These are phyloP conservation scores for Syrphus vitripennis DNA, from an alignment of 2,888 invertebrate species.

Conservation along the genomic window DNA sequence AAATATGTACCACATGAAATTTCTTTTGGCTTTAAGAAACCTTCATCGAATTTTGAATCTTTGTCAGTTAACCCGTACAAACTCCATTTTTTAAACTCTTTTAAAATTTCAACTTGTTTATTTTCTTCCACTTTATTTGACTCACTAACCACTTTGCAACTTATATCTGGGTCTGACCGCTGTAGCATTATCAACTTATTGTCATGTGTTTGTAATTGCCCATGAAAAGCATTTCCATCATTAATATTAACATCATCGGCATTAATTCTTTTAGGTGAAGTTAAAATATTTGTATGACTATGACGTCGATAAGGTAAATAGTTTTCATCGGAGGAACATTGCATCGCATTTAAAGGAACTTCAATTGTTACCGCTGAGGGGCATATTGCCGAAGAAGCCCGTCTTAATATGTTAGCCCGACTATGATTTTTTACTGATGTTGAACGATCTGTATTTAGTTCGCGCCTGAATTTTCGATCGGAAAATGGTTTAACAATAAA, in stretches of 20 bases:
- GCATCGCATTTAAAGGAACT: conserved; percentile 76
- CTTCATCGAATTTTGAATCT: conserved; percentile 73
- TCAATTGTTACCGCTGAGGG: conserved; percentile 73
- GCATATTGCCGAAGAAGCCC: conserved; percentile 52
- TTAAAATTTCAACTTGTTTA: conserved; percentile 77
- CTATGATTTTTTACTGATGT: conserved; percentile 71
- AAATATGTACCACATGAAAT: neutral
- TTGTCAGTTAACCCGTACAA: conserved; percentile 78
- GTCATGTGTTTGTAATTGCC: conserved; percentile 72
- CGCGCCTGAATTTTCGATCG: conserved; percentile 73
- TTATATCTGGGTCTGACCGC: conserved; percentile 49
- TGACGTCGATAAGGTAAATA: conserved; percentile 69
- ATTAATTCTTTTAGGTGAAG: neutral
- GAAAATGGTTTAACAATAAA: neutral
- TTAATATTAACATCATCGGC: neutral
- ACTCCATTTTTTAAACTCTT: conserved; percentile 80
- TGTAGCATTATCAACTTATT: conserved; percentile 82
- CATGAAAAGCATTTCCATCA: neutral
- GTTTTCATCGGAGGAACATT: conserved; percentile 77
- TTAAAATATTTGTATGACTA: conserved; percentile 71
- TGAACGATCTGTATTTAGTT: conserved; percentile 77
- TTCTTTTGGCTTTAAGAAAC: conserved; percentile 11
- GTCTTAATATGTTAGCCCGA: conserved; percentile 37
- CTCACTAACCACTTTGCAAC: neutral
- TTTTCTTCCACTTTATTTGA: conserved; percentile 73